phyloP scores from a whole-genome alignment of 2,113 vertebrate species.

The Thymallus thymallus region DNA sequence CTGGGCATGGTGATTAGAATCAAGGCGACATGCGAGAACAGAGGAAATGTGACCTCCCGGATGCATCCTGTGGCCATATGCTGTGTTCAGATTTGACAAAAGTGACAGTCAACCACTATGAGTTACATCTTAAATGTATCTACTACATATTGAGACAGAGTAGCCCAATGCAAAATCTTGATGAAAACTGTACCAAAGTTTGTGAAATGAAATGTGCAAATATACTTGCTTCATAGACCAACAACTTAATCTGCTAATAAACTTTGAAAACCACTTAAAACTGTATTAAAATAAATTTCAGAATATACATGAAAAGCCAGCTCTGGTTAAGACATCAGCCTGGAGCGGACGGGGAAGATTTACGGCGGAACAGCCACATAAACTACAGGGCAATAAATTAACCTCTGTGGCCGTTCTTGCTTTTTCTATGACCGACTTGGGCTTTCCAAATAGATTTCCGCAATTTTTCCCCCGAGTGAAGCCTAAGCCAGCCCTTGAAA shows the following conservation, averaged over 20 bases:
- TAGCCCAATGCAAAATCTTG: not conserved
- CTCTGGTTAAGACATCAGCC: constrained; percentile 53
- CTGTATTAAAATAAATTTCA: constrained; percentile 22
- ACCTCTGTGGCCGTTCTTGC: constrained; percentile 22
- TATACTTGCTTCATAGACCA: constrained; percentile 17
- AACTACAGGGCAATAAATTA: constrained; percentile 51
- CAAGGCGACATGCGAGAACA: constrained; percentile 20
- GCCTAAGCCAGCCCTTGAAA: constrained; percentile 5
- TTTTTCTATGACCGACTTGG: constrained; percentile 8
- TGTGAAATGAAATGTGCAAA: constrained; percentile 7
- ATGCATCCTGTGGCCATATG: constrained; percentile 12
- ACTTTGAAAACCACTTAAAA: constrained; percentile 27
- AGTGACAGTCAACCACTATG: not conserved
- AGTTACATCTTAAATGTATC: too few relatives aligned
- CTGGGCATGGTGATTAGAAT: constrained; percentile 31
- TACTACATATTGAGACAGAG: too few relatives aligned
- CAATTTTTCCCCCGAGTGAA: constrained; percentile 19
- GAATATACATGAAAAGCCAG: constrained; percentile 21
- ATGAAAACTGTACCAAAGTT: constrained; percentile 16
- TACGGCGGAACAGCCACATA: constrained; percentile 42
- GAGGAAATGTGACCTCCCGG: constrained; percentile 2
- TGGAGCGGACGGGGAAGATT: constrained; percentile 38
- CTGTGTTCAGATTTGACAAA: constrained; percentile 22
- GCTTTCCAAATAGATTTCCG: constrained; percentile 35
- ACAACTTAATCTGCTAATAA: constrained; percentile 30